Evolutionary conservation across 2,888 invertebrate species (phyloP).

Genomic region (Lamellibrachia satsuma): DNA sequence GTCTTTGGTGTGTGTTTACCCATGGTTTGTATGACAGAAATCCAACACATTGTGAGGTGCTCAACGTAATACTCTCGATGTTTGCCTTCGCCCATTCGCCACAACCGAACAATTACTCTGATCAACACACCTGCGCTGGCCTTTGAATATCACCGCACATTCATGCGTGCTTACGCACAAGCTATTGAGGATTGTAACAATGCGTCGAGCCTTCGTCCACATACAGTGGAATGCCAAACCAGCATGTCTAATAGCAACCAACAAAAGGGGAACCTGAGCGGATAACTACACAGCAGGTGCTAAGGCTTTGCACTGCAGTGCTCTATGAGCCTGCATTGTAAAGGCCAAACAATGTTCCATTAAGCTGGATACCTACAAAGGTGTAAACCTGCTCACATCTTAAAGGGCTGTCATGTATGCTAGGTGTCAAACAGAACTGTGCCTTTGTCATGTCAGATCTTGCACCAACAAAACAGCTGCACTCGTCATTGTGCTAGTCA

Average conservation of each 20-base stretch:
- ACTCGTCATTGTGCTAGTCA: not conserved
- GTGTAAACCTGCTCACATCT: not conserved
- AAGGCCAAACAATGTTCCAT: conserved; percentile 1
- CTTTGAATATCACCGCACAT: not conserved
- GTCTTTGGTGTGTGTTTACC: not conserved
- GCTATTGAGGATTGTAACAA: not conserved
- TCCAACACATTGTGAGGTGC: not conserved
- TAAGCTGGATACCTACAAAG: not conserved
- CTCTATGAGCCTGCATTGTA: not conserved
- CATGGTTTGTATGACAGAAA: not conserved
- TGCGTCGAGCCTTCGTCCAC: not conserved
- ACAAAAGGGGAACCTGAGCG: not conserved
- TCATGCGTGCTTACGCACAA: not conserved
- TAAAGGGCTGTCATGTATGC: not conserved
- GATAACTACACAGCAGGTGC: not conserved
- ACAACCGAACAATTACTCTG: not conserved
- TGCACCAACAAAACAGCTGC: not conserved
- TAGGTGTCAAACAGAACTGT: not conserved
- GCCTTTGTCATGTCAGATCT: not conserved
- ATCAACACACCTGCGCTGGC: not conserved
- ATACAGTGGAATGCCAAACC: not conserved
- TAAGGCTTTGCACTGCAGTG: not conserved
- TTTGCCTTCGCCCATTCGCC: not conserved
- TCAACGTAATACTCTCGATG: not conserved
- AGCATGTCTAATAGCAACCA: not conserved